Evolutionary conservation across 37 sponge, comb jelly and placozoan genomes (phyloP).

Genomic region (Theonella swinhoei): DNA sequence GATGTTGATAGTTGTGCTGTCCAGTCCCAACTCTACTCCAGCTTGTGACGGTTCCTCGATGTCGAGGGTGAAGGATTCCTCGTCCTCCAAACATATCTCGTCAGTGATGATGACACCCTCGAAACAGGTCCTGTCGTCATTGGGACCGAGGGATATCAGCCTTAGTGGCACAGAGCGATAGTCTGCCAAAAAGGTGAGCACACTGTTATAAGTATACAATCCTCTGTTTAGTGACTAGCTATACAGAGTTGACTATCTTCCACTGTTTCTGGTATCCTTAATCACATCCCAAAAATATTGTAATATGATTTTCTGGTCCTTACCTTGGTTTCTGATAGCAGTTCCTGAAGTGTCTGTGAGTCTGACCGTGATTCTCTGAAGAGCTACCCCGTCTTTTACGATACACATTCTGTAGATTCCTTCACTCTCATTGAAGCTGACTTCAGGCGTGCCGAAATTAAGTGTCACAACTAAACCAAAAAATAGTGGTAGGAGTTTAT

Average conservation of each 20-base stretch:
- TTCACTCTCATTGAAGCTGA: conserved; percentile 11
- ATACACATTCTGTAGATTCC: conserved; percentile 1
- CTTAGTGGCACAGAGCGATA: background rate
- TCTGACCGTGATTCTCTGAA: background rate
- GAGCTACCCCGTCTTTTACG: background rate
- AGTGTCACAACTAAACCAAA: conserved; percentile 16
- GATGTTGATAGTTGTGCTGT: conserved; percentile 9
- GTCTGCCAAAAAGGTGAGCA: no score
- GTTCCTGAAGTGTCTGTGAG: background rate
- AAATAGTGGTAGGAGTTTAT: no score
- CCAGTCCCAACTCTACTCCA: background rate
- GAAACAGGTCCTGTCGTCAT: conserved; percentile 12
- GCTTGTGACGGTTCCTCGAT: background rate
- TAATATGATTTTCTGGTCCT: background rate
- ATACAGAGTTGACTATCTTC: no score
- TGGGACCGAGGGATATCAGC: background rate
- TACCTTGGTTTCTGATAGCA: conserved; percentile 11
- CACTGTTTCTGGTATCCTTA: no score
- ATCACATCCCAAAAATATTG: background rate
- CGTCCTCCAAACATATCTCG: background rate
- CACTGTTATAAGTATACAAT: no score
- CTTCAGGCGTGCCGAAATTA: background rate
- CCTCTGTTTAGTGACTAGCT: no score
- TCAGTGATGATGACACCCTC: conserved; percentile 16
- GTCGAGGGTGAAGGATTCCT: background rate